Conservation (phyloP, 2,888 invertebrate genomes). For the Rhingia campestris region DNA sequence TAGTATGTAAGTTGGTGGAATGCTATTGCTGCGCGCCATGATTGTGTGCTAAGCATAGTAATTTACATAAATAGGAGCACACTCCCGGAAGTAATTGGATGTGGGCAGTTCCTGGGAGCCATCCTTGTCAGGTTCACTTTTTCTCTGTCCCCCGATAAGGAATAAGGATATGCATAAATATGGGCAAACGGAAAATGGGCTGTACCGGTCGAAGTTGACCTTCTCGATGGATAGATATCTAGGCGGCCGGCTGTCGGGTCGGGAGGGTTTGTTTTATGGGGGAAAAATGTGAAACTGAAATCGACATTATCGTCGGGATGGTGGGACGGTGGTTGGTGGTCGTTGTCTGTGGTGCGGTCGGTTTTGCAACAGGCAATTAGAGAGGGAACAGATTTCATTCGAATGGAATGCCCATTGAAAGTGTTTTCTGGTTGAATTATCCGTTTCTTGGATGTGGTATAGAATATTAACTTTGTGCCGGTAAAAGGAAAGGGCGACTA, state of each 20-base stretch:
- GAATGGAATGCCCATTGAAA: slow-evolving; percentile 57
- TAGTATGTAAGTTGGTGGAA: slow-evolving; percentile 40
- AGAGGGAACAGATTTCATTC: slow-evolving; percentile 64
- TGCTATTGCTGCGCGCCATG: slow-evolving; percentile 31
- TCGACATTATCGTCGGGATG: slow-evolving; percentile 19
- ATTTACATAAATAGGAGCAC: slow-evolving; percentile 71
- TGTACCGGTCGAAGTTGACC: slow-evolving; percentile 56
- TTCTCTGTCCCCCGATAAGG: slow-evolving; percentile 53
- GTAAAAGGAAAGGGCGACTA: background rate
- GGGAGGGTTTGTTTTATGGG: slow-evolving; percentile 27
- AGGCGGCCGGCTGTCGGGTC: too few relatives aligned
- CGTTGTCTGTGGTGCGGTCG: slow-evolving; percentile 5
- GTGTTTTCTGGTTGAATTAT: slow-evolving; percentile 61
- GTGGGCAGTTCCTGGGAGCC: slow-evolving; percentile 55
- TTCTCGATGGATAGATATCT: slow-evolving; percentile 53
- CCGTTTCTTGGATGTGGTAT: slow-evolving; percentile 39
- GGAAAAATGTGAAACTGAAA: background rate
- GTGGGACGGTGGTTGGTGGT: background rate
- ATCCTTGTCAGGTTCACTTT: slow-evolving; percentile 55
- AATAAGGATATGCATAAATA: slow-evolving; percentile 72
- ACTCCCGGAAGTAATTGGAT: slow-evolving; percentile 73
- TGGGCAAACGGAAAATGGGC: slow-evolving; percentile 54
- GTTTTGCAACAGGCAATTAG: slow-evolving; percentile 69
- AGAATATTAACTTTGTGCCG: slow-evolving; percentile 46
- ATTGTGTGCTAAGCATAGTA: slow-evolving; percentile 71